Evolutionary conservation across 2,888 invertebrate species (phyloP).

Genomic region (Teinopalpus imperialis): DNA sequence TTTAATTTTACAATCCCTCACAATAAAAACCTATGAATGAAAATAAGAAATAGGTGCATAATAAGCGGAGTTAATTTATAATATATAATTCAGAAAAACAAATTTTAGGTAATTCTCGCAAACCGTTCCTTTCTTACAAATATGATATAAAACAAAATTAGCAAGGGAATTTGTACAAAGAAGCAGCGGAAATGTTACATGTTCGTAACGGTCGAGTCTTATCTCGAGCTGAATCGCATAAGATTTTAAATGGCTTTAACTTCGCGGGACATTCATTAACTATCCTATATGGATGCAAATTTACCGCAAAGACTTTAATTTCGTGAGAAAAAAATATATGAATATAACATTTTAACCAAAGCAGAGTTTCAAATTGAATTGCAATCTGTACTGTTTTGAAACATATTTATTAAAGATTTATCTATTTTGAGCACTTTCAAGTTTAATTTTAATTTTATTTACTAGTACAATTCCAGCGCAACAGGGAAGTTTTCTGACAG

Average conservation of each 20-base stretch:
- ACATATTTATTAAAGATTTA: too few relatives aligned
- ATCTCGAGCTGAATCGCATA: conserved; percentile 12
- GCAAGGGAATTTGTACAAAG: conserved; percentile 6
- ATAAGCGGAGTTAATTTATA: conserved; percentile 14
- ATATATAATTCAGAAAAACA: conserved; percentile 14
- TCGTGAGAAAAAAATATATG: conserved; percentile 15
- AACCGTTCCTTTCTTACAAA: conserved; percentile 17
- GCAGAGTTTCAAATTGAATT: too few relatives aligned
- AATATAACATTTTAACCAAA: conserved; percentile 4
- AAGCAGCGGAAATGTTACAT: conserved; percentile 7
- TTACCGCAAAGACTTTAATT: conserved; percentile 16
- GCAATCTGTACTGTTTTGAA: too few relatives aligned
- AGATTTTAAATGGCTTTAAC: conserved; percentile 8
- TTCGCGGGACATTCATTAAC: conserved; percentile 10
- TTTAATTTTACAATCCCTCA: too few relatives aligned
- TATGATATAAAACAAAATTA: conserved; percentile 21
- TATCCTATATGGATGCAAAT: conserved; percentile 15
- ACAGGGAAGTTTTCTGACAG: too few relatives aligned
- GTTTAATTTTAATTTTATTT: too few relatives aligned
- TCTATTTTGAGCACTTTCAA: too few relatives aligned
- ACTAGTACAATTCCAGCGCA: too few relatives aligned
- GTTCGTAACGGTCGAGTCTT: conserved; percentile 15
- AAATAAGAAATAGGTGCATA: too few relatives aligned
- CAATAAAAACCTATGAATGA: too few relatives aligned
- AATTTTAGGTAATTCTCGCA: conserved; percentile 3